These are phyloP conservation scores for Cardiocondyla obscurior DNA, from an alignment of 1,140 invertebrate species.

Conservation along the genomic window DNA sequence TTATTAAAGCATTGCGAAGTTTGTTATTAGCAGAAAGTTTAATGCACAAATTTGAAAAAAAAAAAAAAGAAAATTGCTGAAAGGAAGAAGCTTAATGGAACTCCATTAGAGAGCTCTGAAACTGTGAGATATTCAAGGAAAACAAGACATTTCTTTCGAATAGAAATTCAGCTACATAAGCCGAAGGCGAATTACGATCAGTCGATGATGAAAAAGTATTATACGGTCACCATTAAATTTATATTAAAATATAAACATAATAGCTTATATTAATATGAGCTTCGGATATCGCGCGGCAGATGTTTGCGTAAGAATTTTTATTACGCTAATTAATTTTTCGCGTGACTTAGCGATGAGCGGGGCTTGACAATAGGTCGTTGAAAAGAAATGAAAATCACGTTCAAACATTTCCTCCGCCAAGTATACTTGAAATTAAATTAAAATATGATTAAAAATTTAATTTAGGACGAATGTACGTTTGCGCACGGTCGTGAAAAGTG, in stretches of 20 bases:
- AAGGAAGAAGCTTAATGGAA: neutral
- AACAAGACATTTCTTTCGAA: conserved; percentile 36
- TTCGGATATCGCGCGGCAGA: neutral
- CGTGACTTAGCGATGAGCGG: neutral
- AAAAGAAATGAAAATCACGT: neutral
- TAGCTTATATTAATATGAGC: too few relatives aligned
- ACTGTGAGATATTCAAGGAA: conserved; percentile 17
- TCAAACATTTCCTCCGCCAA: neutral
- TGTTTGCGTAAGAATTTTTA: neutral
- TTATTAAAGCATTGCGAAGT: conserved; percentile 5
- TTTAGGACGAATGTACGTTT: neutral
- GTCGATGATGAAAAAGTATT: neutral
- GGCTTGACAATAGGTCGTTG: neutral
- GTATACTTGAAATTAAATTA: neutral
- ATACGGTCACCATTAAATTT: neutral
- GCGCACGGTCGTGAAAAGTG: neutral
- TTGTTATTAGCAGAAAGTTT: neutral
- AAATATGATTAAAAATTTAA: neutral
- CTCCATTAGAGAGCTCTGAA: conserved; percentile 1
- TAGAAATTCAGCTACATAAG: neutral
- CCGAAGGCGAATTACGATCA: conserved; percentile 1
- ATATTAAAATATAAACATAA: too few relatives aligned
- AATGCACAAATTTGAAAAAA: conserved; percentile 20
- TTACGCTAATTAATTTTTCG: conserved; percentile 3
- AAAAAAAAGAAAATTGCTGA: conserved; percentile 9